A percentile compares a stretch with the other conserved stretches of the same genome.
Evolutionary conservation across 2,888 invertebrate genomes (phyloP).

Genomic region (Campoletis raptor): DNA sequence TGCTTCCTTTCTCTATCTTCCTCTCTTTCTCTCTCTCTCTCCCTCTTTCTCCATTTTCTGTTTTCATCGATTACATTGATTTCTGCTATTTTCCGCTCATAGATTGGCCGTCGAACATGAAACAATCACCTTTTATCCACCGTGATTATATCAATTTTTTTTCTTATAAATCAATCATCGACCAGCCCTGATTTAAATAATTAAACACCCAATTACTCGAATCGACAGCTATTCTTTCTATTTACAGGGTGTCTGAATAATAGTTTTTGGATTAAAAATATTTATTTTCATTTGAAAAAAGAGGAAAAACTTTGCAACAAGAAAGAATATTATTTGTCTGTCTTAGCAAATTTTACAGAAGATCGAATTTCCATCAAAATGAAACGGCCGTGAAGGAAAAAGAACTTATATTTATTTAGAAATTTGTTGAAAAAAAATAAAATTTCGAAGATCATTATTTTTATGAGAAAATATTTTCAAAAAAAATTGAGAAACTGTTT

Average conservation of each 20-base stretch:
- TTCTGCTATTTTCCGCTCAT: slow-evolving; percentile 6
- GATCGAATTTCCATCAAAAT: not conserved
- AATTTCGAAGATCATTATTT: not conserved
- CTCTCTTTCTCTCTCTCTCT: not conserved
- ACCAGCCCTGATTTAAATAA: slow-evolving; percentile 39
- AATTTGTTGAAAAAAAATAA: not conserved
- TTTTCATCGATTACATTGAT: not conserved
- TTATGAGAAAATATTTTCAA: not conserved
- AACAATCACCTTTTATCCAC: slow-evolving; percentile 36
- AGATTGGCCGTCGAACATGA: slow-evolving; percentile 19
- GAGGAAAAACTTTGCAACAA: not conserved
- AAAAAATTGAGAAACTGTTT: not conserved
- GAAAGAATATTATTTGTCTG: not conserved
- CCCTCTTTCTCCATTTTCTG: not conserved
- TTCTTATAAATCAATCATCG: slow-evolving; percentile 38
- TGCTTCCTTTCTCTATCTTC: not conserved
- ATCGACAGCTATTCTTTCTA: not conserved
- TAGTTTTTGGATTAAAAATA: not conserved
- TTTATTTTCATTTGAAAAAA: not conserved
- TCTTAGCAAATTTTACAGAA: not conserved
- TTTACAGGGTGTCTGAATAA: not conserved
- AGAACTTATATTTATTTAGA: not conserved
- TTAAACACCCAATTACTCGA: slow-evolving; percentile 38
- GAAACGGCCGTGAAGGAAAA: not conserved
- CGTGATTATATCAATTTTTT: slow-evolving; percentile 28